Base-by-base conservation (phyloP, 2,888 invertebrate genomes). In the Dascillus cervinus region DNA sequence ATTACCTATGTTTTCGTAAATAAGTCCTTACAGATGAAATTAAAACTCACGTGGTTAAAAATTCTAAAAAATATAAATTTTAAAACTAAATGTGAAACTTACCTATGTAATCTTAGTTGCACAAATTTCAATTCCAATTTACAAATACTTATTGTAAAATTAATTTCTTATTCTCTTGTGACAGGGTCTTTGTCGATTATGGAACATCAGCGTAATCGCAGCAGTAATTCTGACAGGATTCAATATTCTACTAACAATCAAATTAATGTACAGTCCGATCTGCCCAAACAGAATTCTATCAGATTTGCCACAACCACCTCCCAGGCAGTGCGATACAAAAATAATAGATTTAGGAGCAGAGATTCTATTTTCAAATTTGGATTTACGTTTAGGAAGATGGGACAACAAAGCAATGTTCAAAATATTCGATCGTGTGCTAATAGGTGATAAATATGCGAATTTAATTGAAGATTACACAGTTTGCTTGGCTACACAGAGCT, bases 401-500 rank as follows among this genome's bases (percentile, higher is more conserved):
- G 88, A 88, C 46, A 72, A 73, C 36, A 72, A 76, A 8, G 69
- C 78, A 10, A 60, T 78, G 8, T 86, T 77, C 58, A 79, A 77
- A 50, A 71, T 80, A 46, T 85, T 79, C 58, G 87, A 88, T 57
- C 78, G 80, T 50, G 77, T 78, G 0, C 58, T 79, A 1, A 72
- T 79, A 0, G 88, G 88, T 1, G 75, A 77, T 3, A 65, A 72
- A 37, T 88, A 77, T 50, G 62, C 69, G 0, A 70, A 74, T 11
- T 52, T 79, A 3, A 79, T 77, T 8, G 60, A 69, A n/a, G 60
- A 64, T 8, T 72, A 71, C 34, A 65, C 66, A 10, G 80, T 84
- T 8, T 85, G 85, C 48, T 62, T 91, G 34, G 89, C 90, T 0
- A 89, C 89, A 0, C 89, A 91, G 60, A 82, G 82, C 47, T 90